Percentiles rank a stretch among this genome's conserved stretches.
phyloP scores from a whole-genome alignment of 2,797 vertebrate genomes.

The Anabas testudineus region DNA sequence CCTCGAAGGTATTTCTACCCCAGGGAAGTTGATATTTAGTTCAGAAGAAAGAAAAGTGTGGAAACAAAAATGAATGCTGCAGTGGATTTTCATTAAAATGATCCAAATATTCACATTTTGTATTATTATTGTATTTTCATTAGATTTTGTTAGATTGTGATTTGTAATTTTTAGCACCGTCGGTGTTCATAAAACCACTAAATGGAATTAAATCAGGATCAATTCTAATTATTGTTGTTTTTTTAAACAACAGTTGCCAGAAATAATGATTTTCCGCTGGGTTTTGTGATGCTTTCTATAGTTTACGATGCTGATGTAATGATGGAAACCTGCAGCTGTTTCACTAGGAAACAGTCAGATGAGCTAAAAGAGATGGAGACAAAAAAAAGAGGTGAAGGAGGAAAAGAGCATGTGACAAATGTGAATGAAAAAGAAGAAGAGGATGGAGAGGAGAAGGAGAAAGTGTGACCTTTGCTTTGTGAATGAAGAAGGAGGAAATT shows the following conservation, averaged over 20 bases:
- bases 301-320: not conserved
- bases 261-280: no score
- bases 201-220: not conserved
- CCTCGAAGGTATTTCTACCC: no score
- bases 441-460: constrained; percentile 8
- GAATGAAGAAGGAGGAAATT: constrained; percentile 44
- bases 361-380: not conserved
- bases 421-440: constrained; percentile 3
- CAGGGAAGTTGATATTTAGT: no score
- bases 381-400: not conserved
- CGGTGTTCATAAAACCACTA: not conserved
- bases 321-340: constrained; percentile 2
- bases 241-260: no score
- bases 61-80: no score
- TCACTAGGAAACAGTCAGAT: not conserved
- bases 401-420: not conserved
- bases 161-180: not conserved
- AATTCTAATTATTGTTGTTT: not conserved
- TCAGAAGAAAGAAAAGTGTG: no score
- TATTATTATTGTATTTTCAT: no score
- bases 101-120: no score
- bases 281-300: no score
- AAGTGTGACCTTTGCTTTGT: constrained; percentile 62
- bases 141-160: not conserved
- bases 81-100: no score